Percentiles rank a stretch among this genome's conserved stretches.
Evolutionary conservation across 1,140 invertebrate species (phyloP).

Genomic region (Calliphora vicina): DNA sequence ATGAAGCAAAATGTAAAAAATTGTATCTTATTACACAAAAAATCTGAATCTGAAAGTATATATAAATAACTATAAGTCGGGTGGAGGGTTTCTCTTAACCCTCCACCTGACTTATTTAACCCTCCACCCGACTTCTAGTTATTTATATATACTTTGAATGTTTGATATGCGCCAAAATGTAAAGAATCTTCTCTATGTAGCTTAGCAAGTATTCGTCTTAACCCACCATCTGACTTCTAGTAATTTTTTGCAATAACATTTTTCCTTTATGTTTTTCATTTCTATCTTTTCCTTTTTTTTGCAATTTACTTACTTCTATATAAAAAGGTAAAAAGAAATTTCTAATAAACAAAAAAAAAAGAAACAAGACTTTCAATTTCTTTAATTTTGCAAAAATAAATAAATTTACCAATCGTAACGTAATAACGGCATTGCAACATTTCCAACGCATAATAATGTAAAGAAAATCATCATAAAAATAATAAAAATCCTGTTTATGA

Average conservation of each 20-base stretch:
- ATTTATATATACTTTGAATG: no score
- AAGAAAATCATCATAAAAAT: conserved; percentile 37
- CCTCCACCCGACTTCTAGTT: no score
- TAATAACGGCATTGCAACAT: background rate
- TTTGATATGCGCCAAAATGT: no score
- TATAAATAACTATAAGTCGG: no score
- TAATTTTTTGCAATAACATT: background rate
- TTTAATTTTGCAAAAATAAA: conserved; percentile 5
- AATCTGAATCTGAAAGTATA: no score
- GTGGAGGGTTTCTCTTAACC: no score
- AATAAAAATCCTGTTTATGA: conserved; percentile 41
- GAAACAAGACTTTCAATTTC: conserved; percentile 20
- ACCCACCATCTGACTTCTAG: background rate
- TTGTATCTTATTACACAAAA: no score
- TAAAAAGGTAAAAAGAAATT: background rate
- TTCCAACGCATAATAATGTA: background rate
- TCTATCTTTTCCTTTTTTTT: background rate
- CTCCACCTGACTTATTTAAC: no score
- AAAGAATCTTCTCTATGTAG: no score
- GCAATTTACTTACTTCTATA: background rate
- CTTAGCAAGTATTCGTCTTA: no score
- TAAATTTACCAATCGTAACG: background rate
- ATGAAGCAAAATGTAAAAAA: no score
- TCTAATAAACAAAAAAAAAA: background rate
- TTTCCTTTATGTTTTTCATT: background rate